A percentile compares a stretch with the other conserved stretches of the same genome.
phyloP scores from a whole-genome alignment of 2,113 vertebrate genomes.

The Amia ocellicauda region DNA sequence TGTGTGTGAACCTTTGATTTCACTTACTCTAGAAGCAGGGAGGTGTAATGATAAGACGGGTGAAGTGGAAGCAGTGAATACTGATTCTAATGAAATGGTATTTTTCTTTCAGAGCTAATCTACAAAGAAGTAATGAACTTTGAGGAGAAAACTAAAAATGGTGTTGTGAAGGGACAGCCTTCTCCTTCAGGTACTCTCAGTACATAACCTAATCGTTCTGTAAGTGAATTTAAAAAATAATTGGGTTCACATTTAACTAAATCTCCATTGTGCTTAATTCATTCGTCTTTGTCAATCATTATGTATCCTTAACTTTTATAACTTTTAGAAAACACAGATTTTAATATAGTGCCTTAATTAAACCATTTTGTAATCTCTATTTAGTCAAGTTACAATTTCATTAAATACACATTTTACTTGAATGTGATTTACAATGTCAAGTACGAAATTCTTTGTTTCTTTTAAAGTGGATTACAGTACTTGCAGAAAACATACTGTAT shows the following conservation, averaged over 20 bases:
- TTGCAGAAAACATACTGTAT: neutral
- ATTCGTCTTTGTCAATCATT: conserved; percentile 52
- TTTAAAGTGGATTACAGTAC: neutral
- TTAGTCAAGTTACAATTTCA: too few relatives aligned
- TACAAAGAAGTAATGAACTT: conserved; percentile 99
- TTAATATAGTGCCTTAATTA: too few relatives aligned
- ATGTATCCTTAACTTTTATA: conserved; percentile 20
- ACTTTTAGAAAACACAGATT: neutral
- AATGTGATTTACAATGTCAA: too few relatives aligned
- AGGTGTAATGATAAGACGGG: too few relatives aligned
- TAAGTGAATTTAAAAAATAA: conserved; percentile 70
- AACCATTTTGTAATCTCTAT: too few relatives aligned
- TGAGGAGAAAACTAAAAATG: conserved; percentile 98
- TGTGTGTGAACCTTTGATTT: too few relatives aligned
- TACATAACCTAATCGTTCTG: conserved; percentile 77
- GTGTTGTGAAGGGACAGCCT: conserved; percentile 98
- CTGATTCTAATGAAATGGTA: neutral
- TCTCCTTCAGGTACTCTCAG: conserved; percentile 99
- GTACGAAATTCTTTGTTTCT: too few relatives aligned
- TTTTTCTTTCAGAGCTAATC: conserved; percentile 81
- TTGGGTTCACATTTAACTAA: conserved; percentile 55
- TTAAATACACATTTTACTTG: too few relatives aligned
- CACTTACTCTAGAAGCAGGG: too few relatives aligned
- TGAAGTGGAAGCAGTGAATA: too few relatives aligned
- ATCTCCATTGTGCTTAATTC: conserved; percentile 55